Conservation (phyloP, 1,140 invertebrate species). For the Hylaeus volcanicus region DNA sequence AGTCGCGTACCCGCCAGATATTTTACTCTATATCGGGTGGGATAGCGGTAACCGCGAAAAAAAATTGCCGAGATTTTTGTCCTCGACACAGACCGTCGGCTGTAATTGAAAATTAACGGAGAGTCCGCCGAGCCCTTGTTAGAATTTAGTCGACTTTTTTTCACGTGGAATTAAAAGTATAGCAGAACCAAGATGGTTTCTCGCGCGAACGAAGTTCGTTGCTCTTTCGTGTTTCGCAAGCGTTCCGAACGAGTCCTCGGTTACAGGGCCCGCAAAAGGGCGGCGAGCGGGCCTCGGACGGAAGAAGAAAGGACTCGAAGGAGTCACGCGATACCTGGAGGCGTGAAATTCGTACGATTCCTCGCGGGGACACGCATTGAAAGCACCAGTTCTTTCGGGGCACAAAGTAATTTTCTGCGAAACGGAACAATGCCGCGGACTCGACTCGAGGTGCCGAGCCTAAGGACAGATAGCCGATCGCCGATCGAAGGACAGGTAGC, state of each 20-base stretch:
- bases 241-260: background rate
- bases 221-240: background rate
- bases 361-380: background rate
- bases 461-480: conserved; percentile 42
- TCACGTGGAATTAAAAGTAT: no score
- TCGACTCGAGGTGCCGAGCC: background rate
- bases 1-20: conserved; percentile 46
- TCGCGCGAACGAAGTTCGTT: conserved; percentile 12
- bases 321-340: conserved; percentile 49
- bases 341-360: conserved; percentile 19
- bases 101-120: no score
- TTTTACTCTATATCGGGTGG: conserved; percentile 20
- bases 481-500: conserved; percentile 56
- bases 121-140: no score
- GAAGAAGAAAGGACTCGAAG: background rate
- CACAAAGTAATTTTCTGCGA: conserved; percentile 48
- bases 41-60: background rate
- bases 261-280: background rate
- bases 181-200: background rate
- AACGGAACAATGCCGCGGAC: conserved; percentile 32
- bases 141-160: no score
- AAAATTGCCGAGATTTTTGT: conserved; percentile 30
- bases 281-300: conserved; percentile 17
- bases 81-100: background rate
- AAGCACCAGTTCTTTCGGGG: conserved; percentile 8